These are phyloP conservation scores for Nezara viridula DNA, from an alignment of 2,888 invertebrate species.

Conservation along the genomic window DNA sequence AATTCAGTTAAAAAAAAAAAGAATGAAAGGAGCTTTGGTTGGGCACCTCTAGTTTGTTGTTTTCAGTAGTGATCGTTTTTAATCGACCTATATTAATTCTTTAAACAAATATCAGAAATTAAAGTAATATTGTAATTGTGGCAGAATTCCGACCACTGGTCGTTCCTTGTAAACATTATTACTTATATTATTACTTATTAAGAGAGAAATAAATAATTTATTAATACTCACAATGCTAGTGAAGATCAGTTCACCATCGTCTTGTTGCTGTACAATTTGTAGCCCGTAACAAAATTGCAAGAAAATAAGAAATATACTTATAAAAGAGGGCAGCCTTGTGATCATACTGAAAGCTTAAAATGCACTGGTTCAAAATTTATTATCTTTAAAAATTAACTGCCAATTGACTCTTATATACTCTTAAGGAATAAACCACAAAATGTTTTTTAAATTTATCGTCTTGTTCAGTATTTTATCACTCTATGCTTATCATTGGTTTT, in stretches of 20 bases:
- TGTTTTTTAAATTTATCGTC: not conserved
- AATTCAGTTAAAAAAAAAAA: no score
- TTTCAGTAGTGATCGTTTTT: no score
- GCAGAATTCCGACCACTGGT: no score
- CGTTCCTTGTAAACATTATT: no score
- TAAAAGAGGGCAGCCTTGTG: not conserved
- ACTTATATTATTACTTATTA: not conserved
- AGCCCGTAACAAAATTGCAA: not conserved
- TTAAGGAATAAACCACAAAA: not conserved
- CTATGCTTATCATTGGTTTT: not conserved
- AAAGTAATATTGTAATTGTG: no score
- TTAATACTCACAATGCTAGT: conserved; percentile 1
- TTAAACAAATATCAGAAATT: no score
- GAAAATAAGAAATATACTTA: not conserved
- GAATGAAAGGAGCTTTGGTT: no score
- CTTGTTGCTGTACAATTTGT: not conserved
- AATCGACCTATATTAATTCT: no score
- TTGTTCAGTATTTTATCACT: not conserved
- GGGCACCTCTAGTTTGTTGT: no score
- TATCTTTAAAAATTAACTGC: not conserved
- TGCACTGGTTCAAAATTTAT: not conserved
- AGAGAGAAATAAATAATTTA: not conserved
- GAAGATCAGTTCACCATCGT: not conserved
- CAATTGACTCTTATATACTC: not conserved
- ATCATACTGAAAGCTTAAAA: not conserved